These are phyloP conservation scores for Thalassarche chlororhynchos DNA, from an alignment of 2,113 vertebrate genomes.

Conservation along the genomic window DNA sequence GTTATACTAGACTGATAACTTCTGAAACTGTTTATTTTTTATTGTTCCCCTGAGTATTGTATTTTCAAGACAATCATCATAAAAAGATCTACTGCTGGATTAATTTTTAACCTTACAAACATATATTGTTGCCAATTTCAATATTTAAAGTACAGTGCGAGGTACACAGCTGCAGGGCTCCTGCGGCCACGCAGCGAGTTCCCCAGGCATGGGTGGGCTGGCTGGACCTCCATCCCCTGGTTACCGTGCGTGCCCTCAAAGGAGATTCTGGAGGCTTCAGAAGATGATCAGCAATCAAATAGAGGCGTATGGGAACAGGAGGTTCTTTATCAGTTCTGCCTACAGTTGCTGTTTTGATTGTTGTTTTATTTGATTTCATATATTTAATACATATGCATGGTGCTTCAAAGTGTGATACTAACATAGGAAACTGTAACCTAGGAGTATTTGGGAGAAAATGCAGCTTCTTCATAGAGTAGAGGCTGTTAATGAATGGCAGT, in stretches of 20 bases:
- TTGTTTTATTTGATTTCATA: background rate
- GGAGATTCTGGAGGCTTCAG: background rate
- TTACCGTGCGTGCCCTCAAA: background rate
- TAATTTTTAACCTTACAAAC: background rate
- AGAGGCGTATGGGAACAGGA: background rate
- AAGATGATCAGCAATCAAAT: background rate
- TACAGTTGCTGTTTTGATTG: background rate
- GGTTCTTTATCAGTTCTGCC: background rate
- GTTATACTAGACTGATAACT: background rate
- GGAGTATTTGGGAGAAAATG: background rate
- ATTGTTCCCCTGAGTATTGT: background rate
- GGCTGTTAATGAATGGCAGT: background rate
- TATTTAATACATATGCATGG: background rate
- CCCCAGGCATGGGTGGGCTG: background rate
- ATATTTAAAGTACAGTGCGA: background rate
- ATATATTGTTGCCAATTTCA: background rate
- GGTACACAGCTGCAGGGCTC: background rate
- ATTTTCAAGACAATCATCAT: background rate
- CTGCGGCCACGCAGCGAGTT: fast-evolving
- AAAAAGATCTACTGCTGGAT: background rate
- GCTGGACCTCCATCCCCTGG: background rate
- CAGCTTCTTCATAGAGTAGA: background rate
- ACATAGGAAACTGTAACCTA: background rate
- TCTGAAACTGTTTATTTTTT: background rate
- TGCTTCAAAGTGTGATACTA: background rate